phyloP scores from a whole-genome alignment of 2,113 vertebrate genomes.

The Bubo blakistoni region DNA sequence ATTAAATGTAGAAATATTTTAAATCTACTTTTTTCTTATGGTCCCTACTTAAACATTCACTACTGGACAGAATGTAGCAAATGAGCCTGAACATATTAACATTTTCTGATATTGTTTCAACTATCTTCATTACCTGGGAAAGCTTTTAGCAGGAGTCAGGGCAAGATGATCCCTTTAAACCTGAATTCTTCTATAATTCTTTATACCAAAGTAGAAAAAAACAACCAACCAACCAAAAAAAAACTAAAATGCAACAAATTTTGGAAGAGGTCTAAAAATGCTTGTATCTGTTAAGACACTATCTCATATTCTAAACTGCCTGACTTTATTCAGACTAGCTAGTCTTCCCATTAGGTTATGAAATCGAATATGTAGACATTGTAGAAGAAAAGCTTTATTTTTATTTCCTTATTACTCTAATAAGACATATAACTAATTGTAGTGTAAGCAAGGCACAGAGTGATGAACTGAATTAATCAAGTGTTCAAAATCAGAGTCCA shows the following conservation, averaged over 20 bases:
- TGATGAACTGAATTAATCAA: not conserved
- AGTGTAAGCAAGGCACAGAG: not conserved
- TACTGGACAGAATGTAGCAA: not conserved
- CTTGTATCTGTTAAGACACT: not conserved
- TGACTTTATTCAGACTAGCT: not conserved
- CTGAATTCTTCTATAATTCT: not conserved
- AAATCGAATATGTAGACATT: not conserved
- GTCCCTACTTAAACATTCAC: not conserved
- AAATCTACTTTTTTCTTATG: not conserved
- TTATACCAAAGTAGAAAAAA: not conserved
- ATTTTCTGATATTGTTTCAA: not conserved
- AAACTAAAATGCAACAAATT: not conserved
- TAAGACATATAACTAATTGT: not conserved
- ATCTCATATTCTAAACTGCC: not conserved
- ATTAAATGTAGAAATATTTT: not conserved
- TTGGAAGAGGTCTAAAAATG: not conserved
- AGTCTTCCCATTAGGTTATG: not conserved
- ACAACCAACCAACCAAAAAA: rapidly evolving
- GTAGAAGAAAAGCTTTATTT: not conserved
- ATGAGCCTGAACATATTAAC: not conserved
- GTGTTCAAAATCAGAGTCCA: not conserved
- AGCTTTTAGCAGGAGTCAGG: not conserved
- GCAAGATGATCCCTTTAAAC: not conserved
- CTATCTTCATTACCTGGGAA: not conserved
- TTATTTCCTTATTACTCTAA: not conserved